Conservation (phyloP, 2,888 invertebrate genomes). For the Metellina segmentata region DNA sequence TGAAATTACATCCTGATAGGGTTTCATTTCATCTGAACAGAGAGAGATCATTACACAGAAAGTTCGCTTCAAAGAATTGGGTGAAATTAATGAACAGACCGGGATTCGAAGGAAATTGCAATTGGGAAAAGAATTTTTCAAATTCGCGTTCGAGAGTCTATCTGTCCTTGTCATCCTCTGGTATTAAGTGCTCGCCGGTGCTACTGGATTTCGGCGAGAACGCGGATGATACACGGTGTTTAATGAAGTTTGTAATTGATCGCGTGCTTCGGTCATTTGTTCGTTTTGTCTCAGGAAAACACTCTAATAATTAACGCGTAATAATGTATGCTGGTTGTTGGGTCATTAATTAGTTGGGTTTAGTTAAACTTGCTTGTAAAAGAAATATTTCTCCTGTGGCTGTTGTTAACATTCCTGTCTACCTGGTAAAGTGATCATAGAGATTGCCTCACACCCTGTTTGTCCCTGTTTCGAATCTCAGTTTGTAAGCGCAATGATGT, state of each 20-base stretch:
- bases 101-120: slow-evolving; percentile 53
- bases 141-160: not conserved
- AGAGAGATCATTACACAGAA: slow-evolving; percentile 33
- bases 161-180: not conserved
- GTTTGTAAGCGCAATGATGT: too few relatives aligned
- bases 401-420: too few relatives aligned
- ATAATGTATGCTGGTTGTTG: not conserved
- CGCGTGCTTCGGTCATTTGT: not conserved
- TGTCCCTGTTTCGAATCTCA: too few relatives aligned
- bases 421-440: too few relatives aligned
- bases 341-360: too few relatives aligned
- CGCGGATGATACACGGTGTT: not conserved
- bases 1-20: slow-evolving; percentile 59
- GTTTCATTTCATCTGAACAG: slow-evolving; percentile 16
- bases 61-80: slow-evolving; percentile 29
- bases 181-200: not conserved
- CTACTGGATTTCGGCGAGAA: not conserved
- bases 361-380: too few relatives aligned
- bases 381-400: too few relatives aligned
- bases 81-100: slow-evolving; percentile 55
- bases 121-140: slow-evolving; percentile 30
- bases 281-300: not conserved
- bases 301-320: not conserved
- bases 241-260: not conserved
- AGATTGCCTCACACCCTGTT: too few relatives aligned